These are phyloP conservation scores for Pantherophis vulpinus DNA, from an alignment of 2,797 vertebrate species.

Conservation along the genomic window DNA sequence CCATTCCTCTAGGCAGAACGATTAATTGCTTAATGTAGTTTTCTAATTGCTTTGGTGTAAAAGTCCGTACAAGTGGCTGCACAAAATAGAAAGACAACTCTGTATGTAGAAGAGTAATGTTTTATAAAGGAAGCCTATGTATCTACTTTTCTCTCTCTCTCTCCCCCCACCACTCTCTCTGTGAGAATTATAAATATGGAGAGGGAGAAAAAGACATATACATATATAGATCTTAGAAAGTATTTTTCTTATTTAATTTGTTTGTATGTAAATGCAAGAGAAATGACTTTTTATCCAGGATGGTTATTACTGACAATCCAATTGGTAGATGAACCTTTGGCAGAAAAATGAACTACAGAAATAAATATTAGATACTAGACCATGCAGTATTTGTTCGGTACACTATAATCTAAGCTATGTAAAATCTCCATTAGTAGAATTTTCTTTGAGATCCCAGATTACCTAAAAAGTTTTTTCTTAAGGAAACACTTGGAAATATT, in stretches of 20 bases:
- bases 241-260: not conserved
- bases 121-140: not conserved
- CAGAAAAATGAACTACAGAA: not conserved
- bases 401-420: not conserved
- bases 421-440: not conserved
- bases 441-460: not conserved
- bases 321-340: not conserved
- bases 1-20: not conserved
- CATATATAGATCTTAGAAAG: not conserved
- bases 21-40: not conserved
- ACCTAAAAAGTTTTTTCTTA: not conserved
- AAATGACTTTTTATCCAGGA: not conserved
- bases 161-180: not conserved
- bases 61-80: not conserved
- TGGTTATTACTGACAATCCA: not conserved
- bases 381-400: not conserved
- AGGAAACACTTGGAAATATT: not conserved
- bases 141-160: not conserved
- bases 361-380: not conserved
- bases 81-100: not conserved
- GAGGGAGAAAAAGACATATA: not conserved
- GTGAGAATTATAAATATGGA: not conserved
- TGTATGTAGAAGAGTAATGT: not conserved
- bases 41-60: not conserved
- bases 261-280: not conserved